phyloP scores from a whole-genome alignment of 2,797 vertebrate genomes.

The Acanthornis magna region DNA sequence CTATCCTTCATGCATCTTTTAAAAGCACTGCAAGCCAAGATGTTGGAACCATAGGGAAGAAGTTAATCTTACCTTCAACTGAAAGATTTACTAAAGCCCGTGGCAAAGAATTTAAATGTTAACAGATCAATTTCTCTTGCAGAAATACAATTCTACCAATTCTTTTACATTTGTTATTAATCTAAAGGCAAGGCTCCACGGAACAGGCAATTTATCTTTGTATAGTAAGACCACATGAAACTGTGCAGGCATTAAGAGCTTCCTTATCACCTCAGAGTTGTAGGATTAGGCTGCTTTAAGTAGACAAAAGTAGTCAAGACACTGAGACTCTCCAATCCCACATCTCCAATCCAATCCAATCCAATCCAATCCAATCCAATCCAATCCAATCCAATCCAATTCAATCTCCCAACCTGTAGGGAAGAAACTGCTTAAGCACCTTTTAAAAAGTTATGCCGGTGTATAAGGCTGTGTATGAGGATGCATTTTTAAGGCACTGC shows the following conservation, averaged over 20 bases:
- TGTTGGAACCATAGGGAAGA: background rate
- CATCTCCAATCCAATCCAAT: background rate
- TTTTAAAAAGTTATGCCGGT: background rate
- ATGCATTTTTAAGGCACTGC: background rate
- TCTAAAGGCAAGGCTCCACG: background rate
- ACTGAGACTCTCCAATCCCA: background rate
- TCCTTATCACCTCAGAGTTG: background rate
- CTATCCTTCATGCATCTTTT: slow-evolving; percentile 1
- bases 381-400: background rate
- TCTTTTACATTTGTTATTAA: slow-evolving; percentile 13
- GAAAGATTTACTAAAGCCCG: slow-evolving; percentile 19
- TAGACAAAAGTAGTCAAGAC: background rate
- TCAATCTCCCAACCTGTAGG: background rate
- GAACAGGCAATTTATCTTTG: background rate
- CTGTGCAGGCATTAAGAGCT: background rate
- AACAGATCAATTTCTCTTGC: slow-evolving; percentile 18
- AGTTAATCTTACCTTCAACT: slow-evolving; percentile 29
- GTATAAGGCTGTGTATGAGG: background rate
- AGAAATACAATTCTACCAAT: background rate
- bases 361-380: background rate
- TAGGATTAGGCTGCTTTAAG: background rate
- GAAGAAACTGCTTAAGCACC: background rate
- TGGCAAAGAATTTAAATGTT: slow-evolving; percentile 38
- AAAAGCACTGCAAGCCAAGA: background rate
- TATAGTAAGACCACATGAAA: background rate